A percentile compares a stretch with the other conserved stretches of the same genome.
Evolutionary conservation across 2,113 vertebrate genomes (phyloP).

Genomic region (Solea senegalensis): DNA sequence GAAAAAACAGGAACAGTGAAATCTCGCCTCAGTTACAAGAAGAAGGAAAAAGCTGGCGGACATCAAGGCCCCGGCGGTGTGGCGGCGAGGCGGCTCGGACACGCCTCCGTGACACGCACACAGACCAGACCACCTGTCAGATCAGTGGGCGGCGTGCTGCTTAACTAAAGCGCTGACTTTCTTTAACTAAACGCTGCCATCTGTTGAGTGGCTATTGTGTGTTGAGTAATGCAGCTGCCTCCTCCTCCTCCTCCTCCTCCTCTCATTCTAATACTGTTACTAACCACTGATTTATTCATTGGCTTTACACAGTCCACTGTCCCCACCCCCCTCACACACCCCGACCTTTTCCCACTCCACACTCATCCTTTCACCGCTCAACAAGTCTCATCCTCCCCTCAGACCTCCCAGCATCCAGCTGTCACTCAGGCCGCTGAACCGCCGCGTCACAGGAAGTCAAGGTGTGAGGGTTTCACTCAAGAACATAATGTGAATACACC

Average conservation of each 20-base stretch:
- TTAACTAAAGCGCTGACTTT: constrained; percentile 77
- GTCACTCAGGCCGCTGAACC: constrained; percentile 71
- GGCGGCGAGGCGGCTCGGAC: constrained; percentile 50
- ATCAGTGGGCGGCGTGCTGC: constrained; percentile 76
- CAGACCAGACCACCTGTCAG: constrained; percentile 90
- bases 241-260: constrained; percentile 77
- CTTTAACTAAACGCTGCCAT: constrained; percentile 91
- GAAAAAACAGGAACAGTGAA: neutral
- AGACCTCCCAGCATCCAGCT: constrained; percentile 65
- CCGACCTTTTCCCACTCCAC: constrained; percentile 15
- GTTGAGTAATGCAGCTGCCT: constrained; percentile 87
- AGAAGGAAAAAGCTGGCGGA: constrained; percentile 15
- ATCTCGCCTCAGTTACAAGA: neutral
- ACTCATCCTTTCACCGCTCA: constrained; percentile 38
- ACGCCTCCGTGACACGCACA: neutral
- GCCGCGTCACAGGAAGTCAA: too few species aligned
- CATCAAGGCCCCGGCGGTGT: constrained; percentile 31
- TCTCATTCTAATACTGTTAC: constrained; percentile 86
- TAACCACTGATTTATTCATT: constrained; percentile 99
- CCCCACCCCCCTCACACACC: constrained; percentile 18
- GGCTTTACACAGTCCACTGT: constrained; percentile 86
- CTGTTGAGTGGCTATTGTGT: constrained; percentile 88
- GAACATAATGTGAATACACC: too few species aligned
- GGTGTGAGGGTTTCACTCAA: too few species aligned
- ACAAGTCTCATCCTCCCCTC: constrained; percentile 53